Conservation (phyloP, 2,888 invertebrate genomes). For the Thysanoteuthis rhombus region DNA sequence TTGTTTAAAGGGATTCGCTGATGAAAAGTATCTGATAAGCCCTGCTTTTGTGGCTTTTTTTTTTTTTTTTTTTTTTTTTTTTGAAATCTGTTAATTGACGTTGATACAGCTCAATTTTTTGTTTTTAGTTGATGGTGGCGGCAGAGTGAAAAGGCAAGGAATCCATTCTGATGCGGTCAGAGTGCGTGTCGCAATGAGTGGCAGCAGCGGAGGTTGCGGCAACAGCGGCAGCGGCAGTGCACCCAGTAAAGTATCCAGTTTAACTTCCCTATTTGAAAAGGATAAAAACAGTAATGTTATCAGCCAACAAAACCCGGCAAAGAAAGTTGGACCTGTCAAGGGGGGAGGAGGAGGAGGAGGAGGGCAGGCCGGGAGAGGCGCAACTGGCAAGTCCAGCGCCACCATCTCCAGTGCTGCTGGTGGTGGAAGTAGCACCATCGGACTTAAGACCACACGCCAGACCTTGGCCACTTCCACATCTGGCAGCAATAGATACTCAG, state of each 20-base stretch:
- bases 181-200: neutral
- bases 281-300: conserved; percentile 12
- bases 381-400: neutral
- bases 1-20: neutral
- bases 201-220: neutral
- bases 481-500: neutral
- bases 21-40: neutral
- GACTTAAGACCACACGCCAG: neutral
- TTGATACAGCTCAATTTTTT: neutral
- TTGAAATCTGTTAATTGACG: neutral
- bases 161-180: neutral
- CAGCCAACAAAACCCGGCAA: neutral
- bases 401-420: no score
- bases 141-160: neutral
- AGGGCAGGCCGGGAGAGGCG: neutral
- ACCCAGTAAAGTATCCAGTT: neutral
- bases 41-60: no score
- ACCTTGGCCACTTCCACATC: neutral
- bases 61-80: neutral
- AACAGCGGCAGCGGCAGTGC: neutral
- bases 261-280: conserved; percentile 15
- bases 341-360: neutral
- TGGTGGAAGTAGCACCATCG: neutral
- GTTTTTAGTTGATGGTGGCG: neutral
- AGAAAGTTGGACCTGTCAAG: neutral